phyloP scores from a whole-genome alignment of 2,888 invertebrate genomes.

The Hydroisotoma schaefferi region DNA sequence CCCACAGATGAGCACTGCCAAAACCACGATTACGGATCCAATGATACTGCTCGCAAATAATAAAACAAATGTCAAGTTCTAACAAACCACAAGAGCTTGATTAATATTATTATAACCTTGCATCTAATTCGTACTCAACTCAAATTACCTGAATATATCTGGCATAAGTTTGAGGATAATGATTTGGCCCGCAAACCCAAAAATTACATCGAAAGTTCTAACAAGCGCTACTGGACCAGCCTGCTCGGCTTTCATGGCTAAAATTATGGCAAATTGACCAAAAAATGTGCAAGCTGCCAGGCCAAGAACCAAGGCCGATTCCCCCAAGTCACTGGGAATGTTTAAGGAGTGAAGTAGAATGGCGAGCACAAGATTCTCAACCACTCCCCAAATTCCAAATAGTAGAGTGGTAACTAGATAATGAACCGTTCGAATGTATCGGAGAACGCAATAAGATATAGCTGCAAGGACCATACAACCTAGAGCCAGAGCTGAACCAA shows the following conservation, averaged over 20 bases:
- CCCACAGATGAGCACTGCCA: slow-evolving; percentile 38
- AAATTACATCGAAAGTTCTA: slow-evolving; percentile 35
- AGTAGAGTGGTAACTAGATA: slow-evolving; percentile 38
- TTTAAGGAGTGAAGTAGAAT: slow-evolving; percentile 26
- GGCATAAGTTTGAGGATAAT: slow-evolving; percentile 29
- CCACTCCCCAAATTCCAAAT: slow-evolving; percentile 41
- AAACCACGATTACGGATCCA: slow-evolving; percentile 39
- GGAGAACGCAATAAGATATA: slow-evolving; percentile 36
- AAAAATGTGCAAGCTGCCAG: slow-evolving; percentile 34
- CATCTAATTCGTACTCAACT: not conserved
- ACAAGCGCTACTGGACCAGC: slow-evolving; percentile 37
- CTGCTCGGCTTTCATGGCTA: slow-evolving; percentile 42
- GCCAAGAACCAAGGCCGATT: slow-evolving; percentile 25
- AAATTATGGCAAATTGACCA: slow-evolving; percentile 40
- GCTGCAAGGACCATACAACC: slow-evolving; percentile 38
- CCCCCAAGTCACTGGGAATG: slow-evolving; percentile 21
- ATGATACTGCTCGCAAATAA: slow-evolving; percentile 20
- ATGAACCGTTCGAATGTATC: slow-evolving; percentile 38
- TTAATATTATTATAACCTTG: too few relatives aligned
- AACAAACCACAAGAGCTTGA: not conserved
- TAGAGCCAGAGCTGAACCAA: slow-evolving; percentile 35
- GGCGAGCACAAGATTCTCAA: slow-evolving; percentile 33
- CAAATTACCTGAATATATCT: slow-evolving; percentile 32
- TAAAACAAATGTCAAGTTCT: not conserved
- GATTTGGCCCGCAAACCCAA: slow-evolving; percentile 37